phyloP scores from a whole-genome alignment of 2,797 vertebrate genomes.

The Tadarida brasiliensis region DNA sequence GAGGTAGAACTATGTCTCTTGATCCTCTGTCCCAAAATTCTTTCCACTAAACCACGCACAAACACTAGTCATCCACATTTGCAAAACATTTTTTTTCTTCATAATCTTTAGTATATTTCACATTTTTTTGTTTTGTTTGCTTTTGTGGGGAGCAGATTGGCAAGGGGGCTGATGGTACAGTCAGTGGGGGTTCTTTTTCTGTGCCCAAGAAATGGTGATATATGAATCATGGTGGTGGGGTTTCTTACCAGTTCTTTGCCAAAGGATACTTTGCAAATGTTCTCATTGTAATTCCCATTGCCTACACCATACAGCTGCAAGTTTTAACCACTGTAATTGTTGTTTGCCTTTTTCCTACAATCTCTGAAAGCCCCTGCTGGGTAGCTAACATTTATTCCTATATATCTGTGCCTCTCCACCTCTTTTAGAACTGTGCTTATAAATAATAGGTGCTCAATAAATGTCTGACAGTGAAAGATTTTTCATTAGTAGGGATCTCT shows the following conservation, averaged over 20 bases:
- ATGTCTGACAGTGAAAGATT: neutral
- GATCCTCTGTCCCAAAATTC: neutral
- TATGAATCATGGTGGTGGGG: slow-evolving; percentile 15
- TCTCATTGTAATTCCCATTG: slow-evolving; percentile 42
- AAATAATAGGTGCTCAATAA: neutral
- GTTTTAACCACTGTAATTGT: slow-evolving; percentile 49
- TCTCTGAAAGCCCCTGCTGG: slow-evolving; percentile 42
- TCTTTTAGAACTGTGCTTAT: neutral
- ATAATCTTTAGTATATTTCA: slow-evolving; percentile 29
- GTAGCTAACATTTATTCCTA: slow-evolving; percentile 39
- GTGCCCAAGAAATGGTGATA: slow-evolving; percentile 33
- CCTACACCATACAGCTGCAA: neutral
- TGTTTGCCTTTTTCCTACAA: slow-evolving; percentile 56
- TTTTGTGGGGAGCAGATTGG: slow-evolving; percentile 20
- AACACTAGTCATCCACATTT: neutral
- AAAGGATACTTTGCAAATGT: slow-evolving; percentile 57
- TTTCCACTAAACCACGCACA: neutral
- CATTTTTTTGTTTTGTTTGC: slow-evolving; percentile 45
- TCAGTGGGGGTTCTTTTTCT: slow-evolving; percentile 35
- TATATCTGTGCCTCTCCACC: neutral
- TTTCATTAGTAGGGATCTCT: slow-evolving; percentile 46
- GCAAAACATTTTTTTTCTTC: neutral
- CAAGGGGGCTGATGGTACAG: neutral
- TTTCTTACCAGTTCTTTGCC: slow-evolving; percentile 39
- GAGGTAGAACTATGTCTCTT: neutral